Evolutionary conservation across 2,113 vertebrate genomes (phyloP), one percentile per base, ranked within the genome.

Genomic region (Morone saxatilis): DNA sequence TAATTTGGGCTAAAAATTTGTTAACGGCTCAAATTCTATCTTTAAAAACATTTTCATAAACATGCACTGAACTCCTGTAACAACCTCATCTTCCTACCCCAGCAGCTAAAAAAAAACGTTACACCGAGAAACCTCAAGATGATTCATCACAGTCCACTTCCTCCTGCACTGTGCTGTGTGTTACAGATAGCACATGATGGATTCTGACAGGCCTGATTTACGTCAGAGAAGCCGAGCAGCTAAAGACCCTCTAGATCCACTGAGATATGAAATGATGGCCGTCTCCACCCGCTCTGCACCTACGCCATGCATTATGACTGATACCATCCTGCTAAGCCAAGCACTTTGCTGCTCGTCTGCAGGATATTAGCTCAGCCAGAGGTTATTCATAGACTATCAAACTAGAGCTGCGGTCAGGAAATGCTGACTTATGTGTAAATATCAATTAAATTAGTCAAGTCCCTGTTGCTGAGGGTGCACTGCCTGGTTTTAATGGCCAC

Each of bases 401-500:
- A 79, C 72, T 20, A 43, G 76, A 36, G 81, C 87, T 83, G 86
- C 48, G 76, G 85, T 71, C 85, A 72, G 87, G 88, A 96, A 95
- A 86, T 70, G 93, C 95, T 95, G 95, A 95, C 93, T 91, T 89
- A 47, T 68, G 89, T 91, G 89, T 87, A 91, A 93, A 94, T 88
- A 88, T 88, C 78, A 87, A 94, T 95, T 93, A 59, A 94, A 94
- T 95, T 94, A 94, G 86, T 61, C 1, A 0, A 80, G 81, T 76
- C 86, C 10, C 62, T 81, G 92, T 84, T 90, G 89, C 89, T 92
- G 86, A 89, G 79, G 68, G 78, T 91, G 91, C 90, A 76, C 83
- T 65, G 57, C 62, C 72, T 77, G 17, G 16, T 78, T 89, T 88
- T 88, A 93, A 93, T 89, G 80, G 77, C 31, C 73, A 43, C 80